Evolutionary conservation across 1,140 invertebrate species (phyloP).

Genomic region (Dendrolimus punctatus): DNA sequence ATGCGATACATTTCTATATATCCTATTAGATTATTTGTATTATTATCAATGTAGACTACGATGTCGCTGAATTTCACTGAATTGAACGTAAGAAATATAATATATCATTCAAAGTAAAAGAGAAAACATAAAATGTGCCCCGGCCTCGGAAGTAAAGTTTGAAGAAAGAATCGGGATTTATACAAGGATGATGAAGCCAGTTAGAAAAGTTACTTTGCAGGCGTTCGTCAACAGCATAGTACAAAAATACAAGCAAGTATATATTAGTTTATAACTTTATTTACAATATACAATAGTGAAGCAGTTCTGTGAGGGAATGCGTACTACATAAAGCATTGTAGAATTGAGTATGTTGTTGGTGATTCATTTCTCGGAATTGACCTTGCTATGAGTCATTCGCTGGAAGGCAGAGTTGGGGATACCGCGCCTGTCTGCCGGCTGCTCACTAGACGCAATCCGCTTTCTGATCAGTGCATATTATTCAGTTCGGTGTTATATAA

Average conservation of each 20-base stretch:
- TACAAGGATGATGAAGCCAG: too few species aligned
- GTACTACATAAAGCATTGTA: constrained; percentile 61
- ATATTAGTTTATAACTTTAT: constrained; percentile 15
- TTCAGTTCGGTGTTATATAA: constrained; percentile 23
- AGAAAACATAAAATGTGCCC: too few species aligned
- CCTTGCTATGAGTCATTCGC: constrained; percentile 72
- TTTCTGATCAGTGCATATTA: constrained; percentile 40
- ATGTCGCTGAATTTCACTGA: too few species aligned
- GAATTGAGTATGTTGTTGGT: constrained; percentile 59
- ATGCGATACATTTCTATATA: too few species aligned
- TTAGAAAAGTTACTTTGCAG: too few species aligned
- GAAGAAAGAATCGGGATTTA: too few species aligned
- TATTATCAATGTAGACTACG: too few species aligned
- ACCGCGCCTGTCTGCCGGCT: constrained; percentile 68
- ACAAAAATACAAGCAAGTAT: neutral
- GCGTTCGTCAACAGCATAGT: neutral
- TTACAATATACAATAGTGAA: constrained; percentile 31
- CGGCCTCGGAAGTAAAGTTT: too few species aligned
- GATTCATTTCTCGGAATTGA: constrained; percentile 73
- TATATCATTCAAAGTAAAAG: too few species aligned
- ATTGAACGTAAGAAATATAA: too few species aligned
- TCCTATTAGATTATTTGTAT: too few species aligned
- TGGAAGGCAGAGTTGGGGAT: constrained; percentile 71
- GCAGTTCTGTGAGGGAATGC: constrained; percentile 52
- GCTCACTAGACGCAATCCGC: constrained; percentile 56